These are phyloP conservation scores for Agonopterix arenella DNA, from an alignment of 2,888 invertebrate species.

Conservation along the genomic window DNA sequence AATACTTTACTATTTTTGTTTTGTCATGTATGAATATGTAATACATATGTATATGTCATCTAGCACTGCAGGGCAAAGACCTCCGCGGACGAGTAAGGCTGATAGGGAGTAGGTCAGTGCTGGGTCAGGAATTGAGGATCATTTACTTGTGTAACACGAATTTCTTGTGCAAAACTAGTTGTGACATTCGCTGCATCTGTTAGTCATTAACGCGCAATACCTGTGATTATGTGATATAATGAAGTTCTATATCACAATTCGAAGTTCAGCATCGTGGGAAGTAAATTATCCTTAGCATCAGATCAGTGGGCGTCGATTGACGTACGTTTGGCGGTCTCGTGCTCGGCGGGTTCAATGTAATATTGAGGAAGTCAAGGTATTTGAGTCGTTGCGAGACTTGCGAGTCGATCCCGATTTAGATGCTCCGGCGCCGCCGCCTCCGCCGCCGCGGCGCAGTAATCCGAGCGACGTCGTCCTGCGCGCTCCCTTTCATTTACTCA, in stretches of 20 bases:
- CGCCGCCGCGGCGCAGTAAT: constrained; percentile 65
- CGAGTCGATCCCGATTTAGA: constrained; percentile 76
- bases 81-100: too few species aligned
- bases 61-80: too few species aligned
- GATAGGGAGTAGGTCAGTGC: too few species aligned
- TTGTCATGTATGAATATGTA: too few species aligned
- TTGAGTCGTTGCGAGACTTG: constrained; percentile 73
- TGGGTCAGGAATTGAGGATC: too few species aligned
- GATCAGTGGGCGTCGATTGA: constrained; percentile 53
- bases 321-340: constrained; percentile 54
- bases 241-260: constrained; percentile 5
- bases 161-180: too few species aligned
- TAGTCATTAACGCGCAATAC: too few species aligned
- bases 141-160: too few species aligned
- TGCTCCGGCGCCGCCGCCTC: constrained; percentile 70
- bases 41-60: too few species aligned
- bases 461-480: constrained; percentile 67
- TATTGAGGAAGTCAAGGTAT: constrained; percentile 78
- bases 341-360: constrained; percentile 69
- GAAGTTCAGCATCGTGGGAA: constrained; percentile 23
- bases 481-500: constrained; percentile 53
- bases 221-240: too few species aligned
- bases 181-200: too few species aligned
- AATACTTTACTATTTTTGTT: too few species aligned
- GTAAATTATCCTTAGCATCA: constrained; percentile 32